These are phyloP conservation scores for Dermatemys mawii DNA, from an alignment of 2,113 vertebrate genomes.

Conservation along the genomic window DNA sequence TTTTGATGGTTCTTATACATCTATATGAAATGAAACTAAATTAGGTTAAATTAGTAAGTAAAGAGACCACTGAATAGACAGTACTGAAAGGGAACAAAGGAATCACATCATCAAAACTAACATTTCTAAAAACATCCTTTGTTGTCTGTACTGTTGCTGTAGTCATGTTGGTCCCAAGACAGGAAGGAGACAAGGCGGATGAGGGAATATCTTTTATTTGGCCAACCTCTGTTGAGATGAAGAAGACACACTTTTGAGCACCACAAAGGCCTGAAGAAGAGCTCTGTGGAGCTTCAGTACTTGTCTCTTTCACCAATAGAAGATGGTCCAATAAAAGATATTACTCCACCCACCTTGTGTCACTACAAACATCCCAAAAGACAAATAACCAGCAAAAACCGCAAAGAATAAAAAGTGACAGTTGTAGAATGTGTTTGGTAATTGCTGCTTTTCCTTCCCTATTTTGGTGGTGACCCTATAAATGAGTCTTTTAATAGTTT, in stretches of 20 bases:
- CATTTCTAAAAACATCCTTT: background rate
- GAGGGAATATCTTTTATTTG: background rate
- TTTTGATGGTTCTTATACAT: background rate
- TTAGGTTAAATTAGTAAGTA: background rate
- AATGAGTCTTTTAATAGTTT: background rate
- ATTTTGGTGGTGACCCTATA: background rate
- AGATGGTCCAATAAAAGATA: background rate
- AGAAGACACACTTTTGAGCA: background rate
- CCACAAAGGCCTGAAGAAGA: background rate
- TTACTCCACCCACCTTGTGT: background rate
- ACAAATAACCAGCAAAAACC: background rate
- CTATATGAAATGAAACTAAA: background rate
- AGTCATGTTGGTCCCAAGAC: background rate
- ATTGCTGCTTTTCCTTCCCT: background rate
- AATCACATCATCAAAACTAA: background rate
- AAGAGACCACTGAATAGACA: background rate
- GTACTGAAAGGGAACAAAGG: background rate
- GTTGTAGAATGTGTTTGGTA: background rate
- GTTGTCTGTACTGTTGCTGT: background rate
- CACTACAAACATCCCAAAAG: background rate
- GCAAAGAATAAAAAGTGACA: background rate
- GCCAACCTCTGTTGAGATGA: background rate
- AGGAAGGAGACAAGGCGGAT: background rate
- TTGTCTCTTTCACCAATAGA: background rate
- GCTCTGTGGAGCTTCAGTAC: background rate